Conservation (phyloP, 1,140 invertebrate species). For the Mycetomoellerius zeteki region DNA sequence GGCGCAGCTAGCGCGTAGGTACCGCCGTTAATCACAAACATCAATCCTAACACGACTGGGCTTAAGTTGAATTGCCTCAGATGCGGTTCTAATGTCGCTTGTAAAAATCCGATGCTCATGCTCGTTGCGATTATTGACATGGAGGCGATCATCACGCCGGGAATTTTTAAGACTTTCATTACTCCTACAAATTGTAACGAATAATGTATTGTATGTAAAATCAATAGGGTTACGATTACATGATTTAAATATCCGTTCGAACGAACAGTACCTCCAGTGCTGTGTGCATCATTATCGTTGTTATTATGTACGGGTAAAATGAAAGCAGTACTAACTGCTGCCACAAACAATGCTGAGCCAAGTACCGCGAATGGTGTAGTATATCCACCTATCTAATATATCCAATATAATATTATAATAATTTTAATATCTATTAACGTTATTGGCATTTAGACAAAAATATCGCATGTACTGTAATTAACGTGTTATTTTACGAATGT, state of each 20-base stretch:
- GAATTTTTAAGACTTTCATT: slow-evolving; percentile 90
- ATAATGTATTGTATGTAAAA: slow-evolving; percentile 36
- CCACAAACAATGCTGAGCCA: slow-evolving; percentile 92
- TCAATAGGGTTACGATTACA: slow-evolving; percentile 12
- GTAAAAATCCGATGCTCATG: slow-evolving; percentile 93
- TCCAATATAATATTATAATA: slow-evolving; percentile 21
- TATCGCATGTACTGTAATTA: background rate
- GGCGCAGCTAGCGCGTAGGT: slow-evolving; percentile 94
- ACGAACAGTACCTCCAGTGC: slow-evolving; percentile 88
- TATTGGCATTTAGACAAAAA: background rate
- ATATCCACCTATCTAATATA: slow-evolving; percentile 92
- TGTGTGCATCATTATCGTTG: slow-evolving; percentile 86
- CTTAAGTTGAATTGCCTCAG: slow-evolving; percentile 91
- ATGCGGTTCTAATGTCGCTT: slow-evolving; percentile 94
- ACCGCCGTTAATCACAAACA: slow-evolving; percentile 96
- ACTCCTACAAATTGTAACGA: slow-evolving; percentile 86
- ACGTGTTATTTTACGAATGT: background rate
- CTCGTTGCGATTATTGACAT: slow-evolving; percentile 91
- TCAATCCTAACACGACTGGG: slow-evolving; percentile 92
- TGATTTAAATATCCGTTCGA: slow-evolving; percentile 58
- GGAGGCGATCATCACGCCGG: slow-evolving; percentile 90
- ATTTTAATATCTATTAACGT: background rate
- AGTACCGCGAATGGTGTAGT: slow-evolving; percentile 95
- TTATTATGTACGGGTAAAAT: slow-evolving; percentile 90
- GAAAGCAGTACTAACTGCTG: slow-evolving; percentile 92